Evolutionary conservation across 2,113 vertebrate species (phyloP).

Genomic region (Dromas ardeola): DNA sequence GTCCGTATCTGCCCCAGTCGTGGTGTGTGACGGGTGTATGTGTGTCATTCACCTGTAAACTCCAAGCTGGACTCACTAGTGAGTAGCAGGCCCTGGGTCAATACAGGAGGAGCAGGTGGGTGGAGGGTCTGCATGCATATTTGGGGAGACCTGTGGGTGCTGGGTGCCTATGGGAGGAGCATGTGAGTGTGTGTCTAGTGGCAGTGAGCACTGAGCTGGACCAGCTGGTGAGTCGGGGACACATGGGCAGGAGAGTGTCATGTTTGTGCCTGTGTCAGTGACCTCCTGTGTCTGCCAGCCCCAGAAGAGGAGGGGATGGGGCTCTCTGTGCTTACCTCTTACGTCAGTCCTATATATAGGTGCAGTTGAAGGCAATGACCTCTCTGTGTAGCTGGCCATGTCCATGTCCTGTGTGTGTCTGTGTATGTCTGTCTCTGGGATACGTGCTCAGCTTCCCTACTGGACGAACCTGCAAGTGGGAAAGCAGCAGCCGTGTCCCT

Average conservation of each 20-base stretch:
- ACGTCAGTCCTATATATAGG: neutral
- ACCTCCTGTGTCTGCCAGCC: neutral
- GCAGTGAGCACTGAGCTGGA: neutral
- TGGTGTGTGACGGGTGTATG: rapidly evolving
- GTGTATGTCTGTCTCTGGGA: neutral
- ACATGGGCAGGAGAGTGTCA: rapidly evolving
- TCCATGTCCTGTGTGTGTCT: neutral
- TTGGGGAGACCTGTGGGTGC: neutral
- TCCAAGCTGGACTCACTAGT: neutral
- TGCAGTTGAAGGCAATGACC: neutral
- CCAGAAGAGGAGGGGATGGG: neutral
- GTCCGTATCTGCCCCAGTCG: neutral
- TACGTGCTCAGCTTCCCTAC: neutral
- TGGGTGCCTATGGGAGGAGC: rapidly evolving
- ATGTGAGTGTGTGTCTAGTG: neutral
- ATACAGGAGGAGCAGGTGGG: neutral
- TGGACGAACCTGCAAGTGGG: rapidly evolving
- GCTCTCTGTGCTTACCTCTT: neutral
- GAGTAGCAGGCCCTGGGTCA: neutral
- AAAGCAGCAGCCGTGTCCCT: neutral
- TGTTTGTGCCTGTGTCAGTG: neutral
- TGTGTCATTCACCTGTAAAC: neutral
- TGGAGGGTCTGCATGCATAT: neutral
- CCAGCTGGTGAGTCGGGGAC: rapidly evolving
- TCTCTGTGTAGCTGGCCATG: neutral